Conservation (phyloP, 2,888 invertebrate genomes). For the Odontocolon sp. region DNA sequence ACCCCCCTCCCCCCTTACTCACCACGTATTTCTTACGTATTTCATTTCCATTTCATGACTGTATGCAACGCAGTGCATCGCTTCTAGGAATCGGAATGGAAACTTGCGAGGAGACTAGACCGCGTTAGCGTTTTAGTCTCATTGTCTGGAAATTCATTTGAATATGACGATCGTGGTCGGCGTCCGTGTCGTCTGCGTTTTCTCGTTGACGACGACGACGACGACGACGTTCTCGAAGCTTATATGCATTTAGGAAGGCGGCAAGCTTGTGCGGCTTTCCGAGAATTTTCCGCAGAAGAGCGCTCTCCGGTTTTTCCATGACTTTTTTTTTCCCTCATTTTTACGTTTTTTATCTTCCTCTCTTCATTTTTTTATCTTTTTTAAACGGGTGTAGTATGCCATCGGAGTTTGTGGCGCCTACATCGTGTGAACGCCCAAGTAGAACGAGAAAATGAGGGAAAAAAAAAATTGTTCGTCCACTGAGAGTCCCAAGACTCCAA, state of each 20-base stretch:
- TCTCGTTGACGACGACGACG: neutral
- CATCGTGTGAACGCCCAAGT: conserved; percentile 2
- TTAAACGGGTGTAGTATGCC: neutral
- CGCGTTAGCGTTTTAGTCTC: conserved; percentile 19
- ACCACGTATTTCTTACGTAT: conserved; percentile 34
- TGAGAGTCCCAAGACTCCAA: too few species aligned
- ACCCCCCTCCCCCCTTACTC: conserved; percentile 18
- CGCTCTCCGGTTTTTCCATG: conserved; percentile 16
- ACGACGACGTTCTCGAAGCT: neutral
- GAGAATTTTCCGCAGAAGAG: conserved; percentile 24
- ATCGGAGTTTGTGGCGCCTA: conserved; percentile 27
- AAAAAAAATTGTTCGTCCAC: neutral
- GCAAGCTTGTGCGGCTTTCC: conserved; percentile 17
- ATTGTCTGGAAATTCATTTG: conserved; percentile 45
- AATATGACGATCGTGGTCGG: conserved; percentile 16
- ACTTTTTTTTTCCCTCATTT: neutral
- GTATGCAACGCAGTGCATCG: conserved; percentile 1
- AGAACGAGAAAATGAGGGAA: neutral
- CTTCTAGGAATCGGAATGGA: conserved; percentile 38
- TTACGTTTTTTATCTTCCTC: neutral
- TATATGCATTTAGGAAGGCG: conserved; percentile 11
- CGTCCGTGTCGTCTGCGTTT: neutral
- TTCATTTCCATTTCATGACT: conserved; percentile 48
- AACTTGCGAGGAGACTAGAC: neutral
- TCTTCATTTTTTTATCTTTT: conserved; percentile 3